phyloP scores from a whole-genome alignment of 2,797 vertebrate genomes.

The Anabacerthia variegaticeps region DNA sequence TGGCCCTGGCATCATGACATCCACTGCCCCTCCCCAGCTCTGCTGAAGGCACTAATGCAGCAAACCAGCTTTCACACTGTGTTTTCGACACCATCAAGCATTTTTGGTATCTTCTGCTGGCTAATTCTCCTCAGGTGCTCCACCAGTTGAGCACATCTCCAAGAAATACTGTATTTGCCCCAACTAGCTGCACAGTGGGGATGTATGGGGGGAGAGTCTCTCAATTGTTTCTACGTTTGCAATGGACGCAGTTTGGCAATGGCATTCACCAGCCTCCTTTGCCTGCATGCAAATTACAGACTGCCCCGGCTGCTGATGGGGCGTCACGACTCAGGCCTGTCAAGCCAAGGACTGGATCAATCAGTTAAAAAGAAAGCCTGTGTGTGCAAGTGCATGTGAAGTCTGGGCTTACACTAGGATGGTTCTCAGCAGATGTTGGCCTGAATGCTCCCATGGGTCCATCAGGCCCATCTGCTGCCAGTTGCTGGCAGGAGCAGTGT shows the following conservation, averaged over 20 bases:
- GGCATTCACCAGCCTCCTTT: background rate
- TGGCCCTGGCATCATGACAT: background rate
- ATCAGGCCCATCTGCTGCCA: background rate
- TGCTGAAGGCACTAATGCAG: fast-evolving
- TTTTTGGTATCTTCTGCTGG: background rate
- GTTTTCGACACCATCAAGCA: fast-evolving
- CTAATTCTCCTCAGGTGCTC: background rate
- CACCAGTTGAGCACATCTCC: background rate
- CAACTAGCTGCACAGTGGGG: background rate
- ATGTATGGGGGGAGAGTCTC: background rate
- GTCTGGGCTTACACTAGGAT: background rate
- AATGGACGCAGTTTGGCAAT: background rate
- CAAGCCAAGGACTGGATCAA: fast-evolving
- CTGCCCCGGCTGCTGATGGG: background rate
- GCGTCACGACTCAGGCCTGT: fast-evolving
- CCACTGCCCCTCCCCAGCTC: background rate
- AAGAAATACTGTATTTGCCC: background rate
- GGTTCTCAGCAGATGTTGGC: background rate
- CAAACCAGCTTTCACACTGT: fast-evolving
- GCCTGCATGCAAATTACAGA: background rate
- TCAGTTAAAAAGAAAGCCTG: fast-evolving
- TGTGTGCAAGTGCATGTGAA: background rate
- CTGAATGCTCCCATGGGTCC: fast-evolving
- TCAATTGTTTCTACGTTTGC: background rate
- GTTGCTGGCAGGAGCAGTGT: fast-evolving